These are phyloP conservation scores for Phallusia fumigata DNA, from an alignment of 23 tunicate genomes.

Conservation along the genomic window DNA sequence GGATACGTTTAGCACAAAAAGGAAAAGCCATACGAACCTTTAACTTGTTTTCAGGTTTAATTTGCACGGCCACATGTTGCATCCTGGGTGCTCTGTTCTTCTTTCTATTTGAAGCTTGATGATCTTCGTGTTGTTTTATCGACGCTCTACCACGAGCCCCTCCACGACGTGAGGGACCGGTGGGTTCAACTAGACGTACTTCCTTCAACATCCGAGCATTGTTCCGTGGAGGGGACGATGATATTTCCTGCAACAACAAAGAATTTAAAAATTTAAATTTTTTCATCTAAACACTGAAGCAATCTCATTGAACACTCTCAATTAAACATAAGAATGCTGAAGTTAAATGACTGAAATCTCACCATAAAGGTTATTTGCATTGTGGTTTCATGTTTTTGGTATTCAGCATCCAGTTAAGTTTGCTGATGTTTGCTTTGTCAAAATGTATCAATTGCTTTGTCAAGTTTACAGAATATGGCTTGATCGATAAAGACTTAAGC, in stretches of 20 bases:
- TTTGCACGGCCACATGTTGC: slow-evolving; percentile 58
- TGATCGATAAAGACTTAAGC: no score
- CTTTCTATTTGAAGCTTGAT: slow-evolving; percentile 25
- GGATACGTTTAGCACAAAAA: not conserved
- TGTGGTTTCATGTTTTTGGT: no score
- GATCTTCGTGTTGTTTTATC: slow-evolving; percentile 41
- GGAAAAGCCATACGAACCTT: slow-evolving; percentile 24
- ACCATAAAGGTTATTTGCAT: no score
- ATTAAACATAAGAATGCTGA: no score
- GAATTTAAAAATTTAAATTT: no score
- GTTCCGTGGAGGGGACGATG: not conserved
- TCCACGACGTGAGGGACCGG: not conserved
- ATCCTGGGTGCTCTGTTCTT: slow-evolving; percentile 66
- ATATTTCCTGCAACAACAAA: not conserved
- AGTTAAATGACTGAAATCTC: no score
- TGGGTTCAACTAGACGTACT: not conserved
- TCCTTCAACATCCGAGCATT: not conserved
- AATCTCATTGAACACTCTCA: no score
- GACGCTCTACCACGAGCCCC: slow-evolving; percentile 24
- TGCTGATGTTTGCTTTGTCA: no score
- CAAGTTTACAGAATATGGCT: no score
- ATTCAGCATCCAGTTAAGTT: no score
- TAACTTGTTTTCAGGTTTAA: slow-evolving; percentile 53
- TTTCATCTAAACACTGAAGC: no score
- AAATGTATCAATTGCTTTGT: no score